phyloP scores from a whole-genome alignment of 2,888 invertebrate species.

The Parelbella ahira region DNA sequence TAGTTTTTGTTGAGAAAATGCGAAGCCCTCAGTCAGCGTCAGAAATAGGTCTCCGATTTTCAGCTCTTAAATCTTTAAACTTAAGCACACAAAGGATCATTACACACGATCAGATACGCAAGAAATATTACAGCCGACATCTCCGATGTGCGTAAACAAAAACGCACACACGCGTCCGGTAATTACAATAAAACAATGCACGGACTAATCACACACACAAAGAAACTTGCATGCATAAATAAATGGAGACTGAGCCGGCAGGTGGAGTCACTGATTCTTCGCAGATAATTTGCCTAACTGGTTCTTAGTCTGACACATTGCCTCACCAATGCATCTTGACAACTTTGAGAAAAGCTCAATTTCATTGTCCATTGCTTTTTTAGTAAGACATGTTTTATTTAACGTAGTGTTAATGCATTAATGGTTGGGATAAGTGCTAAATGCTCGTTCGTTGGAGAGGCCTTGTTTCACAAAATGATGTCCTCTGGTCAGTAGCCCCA shows the following conservation, averaged over 20 bases:
- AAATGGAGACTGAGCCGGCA: slow-evolving; percentile 53
- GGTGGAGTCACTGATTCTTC: slow-evolving; percentile 69
- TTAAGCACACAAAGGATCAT: slow-evolving; percentile 19
- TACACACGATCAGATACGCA: slow-evolving; percentile 21
- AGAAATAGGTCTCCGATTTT: slow-evolving; percentile 11
- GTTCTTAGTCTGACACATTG: slow-evolving; percentile 61
- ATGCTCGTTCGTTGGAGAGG: neutral
- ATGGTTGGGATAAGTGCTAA: neutral
- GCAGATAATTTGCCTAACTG: slow-evolving; percentile 75
- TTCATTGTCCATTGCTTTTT: slow-evolving; percentile 33
- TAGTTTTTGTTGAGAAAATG: too few species aligned
- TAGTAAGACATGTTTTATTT: too few species aligned
- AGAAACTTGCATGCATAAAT: slow-evolving; percentile 37
- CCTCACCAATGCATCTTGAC: slow-evolving; percentile 32
- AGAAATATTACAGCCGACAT: slow-evolving; percentile 25
- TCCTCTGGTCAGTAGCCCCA: slow-evolving; percentile 52
- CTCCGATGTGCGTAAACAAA: slow-evolving; percentile 20
- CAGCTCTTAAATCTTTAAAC: slow-evolving; percentile 13
- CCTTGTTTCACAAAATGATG: slow-evolving; percentile 37
- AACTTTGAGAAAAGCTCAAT: slow-evolving; percentile 25
- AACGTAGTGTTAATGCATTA: neutral
- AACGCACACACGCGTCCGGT: slow-evolving; percentile 15
- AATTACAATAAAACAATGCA: slow-evolving; percentile 39
- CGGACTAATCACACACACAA: slow-evolving; percentile 37
- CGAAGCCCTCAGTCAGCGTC: slow-evolving; percentile 15